phyloP scores from a whole-genome alignment of 2,113 vertebrate genomes.

The Halichoeres trimaculatus region DNA sequence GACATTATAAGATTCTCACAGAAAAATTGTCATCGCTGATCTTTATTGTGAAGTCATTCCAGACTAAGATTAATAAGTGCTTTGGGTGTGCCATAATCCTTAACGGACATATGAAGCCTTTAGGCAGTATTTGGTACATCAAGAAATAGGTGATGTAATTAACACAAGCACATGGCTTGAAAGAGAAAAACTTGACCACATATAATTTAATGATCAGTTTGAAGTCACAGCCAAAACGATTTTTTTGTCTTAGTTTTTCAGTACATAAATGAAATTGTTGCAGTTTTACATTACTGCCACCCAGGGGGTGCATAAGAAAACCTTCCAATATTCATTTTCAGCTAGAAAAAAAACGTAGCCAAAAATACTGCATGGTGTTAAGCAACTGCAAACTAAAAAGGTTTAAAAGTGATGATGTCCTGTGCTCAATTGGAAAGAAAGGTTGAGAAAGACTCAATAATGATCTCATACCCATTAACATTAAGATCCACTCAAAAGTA shows the following conservation, averaged over 20 bases:
- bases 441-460: too few species aligned
- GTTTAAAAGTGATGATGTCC: background rate
- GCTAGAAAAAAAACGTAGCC: constrained; percentile 7
- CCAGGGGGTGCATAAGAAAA: background rate
- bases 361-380: background rate
- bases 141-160: background rate
- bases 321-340: background rate
- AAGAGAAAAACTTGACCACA: background rate
- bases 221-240: background rate
- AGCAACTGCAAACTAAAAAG: background rate
- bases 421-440: too few species aligned
- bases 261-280: constrained; percentile 1
- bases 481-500: constrained; percentile 12
- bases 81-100: too few species aligned
- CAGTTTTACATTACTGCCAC: constrained; percentile 10
- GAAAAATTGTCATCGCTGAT: background rate
- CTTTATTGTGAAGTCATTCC: background rate
- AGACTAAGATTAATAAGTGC: background rate
- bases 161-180: background rate
- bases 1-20: too few species aligned
- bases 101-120: background rate
- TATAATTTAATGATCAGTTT: background rate
- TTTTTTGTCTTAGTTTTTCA: too few species aligned
- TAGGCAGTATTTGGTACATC: background rate
- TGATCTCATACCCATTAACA: background rate